Base-by-base conservation (phyloP, 2,113 vertebrate species). In the Chaetodon trifascialis region DNA sequence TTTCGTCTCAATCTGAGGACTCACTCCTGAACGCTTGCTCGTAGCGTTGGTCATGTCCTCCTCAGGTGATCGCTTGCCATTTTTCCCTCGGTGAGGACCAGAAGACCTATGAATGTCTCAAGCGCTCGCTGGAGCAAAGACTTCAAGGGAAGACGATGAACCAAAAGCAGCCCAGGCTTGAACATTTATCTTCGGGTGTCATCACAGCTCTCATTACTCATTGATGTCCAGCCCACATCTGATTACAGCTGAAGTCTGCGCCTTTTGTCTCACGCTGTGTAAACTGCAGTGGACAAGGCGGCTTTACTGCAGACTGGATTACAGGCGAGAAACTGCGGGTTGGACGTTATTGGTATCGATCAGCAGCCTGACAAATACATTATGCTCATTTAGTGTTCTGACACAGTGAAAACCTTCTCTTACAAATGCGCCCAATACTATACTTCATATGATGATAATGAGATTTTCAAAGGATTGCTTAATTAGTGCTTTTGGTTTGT, bases 401-500 rank as follows among this genome's bases (percentile, higher is more conserved):
- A 38, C 49, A 51, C 49, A 30, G 10, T 40, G 3, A 54, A 44
- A 62, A 44, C 4, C 1, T 4, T 30, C 25, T 44, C 46, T 64
- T 47, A 30, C 4, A 38, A 62, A 76, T 85, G 3, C 25, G 34
- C 30, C 36, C 15, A 19, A 3, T 78, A 54, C 21, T 5, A 4
- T 16, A 76, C 42, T 21, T 34, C 34, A 30, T 54, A 9, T 19
- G 56, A 83, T 36, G 36, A 46, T 82, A 34, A 84, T 65, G 62
- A 36, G 9, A 44, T 64, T 87, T 85, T 74, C 36, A 54, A 68
- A 73, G 30, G 62, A 38, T 56, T 44, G 11, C 54, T 79, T 88
- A 69, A 82, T 88, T 70, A 54, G 73, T 65, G 74, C 34, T 30
- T 79, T 60, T 51, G 73, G 47, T 58, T 16, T 47, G 44, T 19